Conservation (phyloP, 64 coral and sea anemone genomes). For the Montipora foliosa region DNA sequence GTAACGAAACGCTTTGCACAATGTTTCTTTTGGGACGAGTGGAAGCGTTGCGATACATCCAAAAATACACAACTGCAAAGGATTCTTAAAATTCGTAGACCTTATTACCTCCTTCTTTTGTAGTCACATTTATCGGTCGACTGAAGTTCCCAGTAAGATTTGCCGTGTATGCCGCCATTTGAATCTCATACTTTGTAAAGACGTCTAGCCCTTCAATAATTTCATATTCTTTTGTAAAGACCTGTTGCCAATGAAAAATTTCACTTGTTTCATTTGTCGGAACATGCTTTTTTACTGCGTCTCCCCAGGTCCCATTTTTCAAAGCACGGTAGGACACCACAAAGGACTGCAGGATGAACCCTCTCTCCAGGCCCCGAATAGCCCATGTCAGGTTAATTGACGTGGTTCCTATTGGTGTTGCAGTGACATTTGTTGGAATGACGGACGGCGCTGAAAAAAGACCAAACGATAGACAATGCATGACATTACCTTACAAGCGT, state of each 20-base stretch:
- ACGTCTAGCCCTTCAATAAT: not conserved
- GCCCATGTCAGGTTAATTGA: not conserved
- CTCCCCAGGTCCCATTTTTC: not conserved
- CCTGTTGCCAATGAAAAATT: not conserved
- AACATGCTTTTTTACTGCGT: too few relatives aligned
- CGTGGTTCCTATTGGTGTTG: not conserved
- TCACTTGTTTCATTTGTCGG: not conserved
- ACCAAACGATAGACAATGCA: not conserved
- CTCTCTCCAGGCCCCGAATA: not conserved
- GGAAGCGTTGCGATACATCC: too few relatives aligned
- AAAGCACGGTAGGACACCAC: not conserved
- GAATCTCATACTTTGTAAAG: constrained; percentile 39
- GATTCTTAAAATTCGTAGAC: too few relatives aligned
- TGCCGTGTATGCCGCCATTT: constrained; percentile 21
- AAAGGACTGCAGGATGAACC: not conserved
- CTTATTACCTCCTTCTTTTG: constrained; percentile 7
- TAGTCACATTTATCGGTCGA: not conserved
- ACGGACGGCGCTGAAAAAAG: not conserved
- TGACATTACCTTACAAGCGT: too few relatives aligned
- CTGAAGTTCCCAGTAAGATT: constrained; percentile 21
- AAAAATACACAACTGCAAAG: too few relatives aligned
- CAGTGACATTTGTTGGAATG: not conserved
- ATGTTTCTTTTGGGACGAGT: too few relatives aligned
- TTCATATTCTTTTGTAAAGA: too few relatives aligned
- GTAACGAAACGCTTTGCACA: too few relatives aligned